Evolutionary conservation across 2,113 vertebrate genomes (phyloP).

Genomic region (Aleadryas rufinucha): DNA sequence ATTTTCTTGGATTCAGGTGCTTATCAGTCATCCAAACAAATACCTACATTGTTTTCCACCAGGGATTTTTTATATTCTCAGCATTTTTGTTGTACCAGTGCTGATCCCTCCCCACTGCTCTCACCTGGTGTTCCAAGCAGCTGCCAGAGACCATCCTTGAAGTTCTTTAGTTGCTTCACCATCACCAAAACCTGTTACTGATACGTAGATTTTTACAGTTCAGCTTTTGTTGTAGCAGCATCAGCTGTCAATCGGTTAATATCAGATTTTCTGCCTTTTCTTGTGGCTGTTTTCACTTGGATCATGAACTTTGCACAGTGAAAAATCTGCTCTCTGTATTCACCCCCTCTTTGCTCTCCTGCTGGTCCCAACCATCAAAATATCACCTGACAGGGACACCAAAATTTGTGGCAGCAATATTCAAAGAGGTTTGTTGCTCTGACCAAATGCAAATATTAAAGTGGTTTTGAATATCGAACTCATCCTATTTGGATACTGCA

Average conservation of each 20-base stretch:
- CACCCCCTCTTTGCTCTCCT: background rate
- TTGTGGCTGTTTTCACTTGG: background rate
- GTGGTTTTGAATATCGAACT: background rate
- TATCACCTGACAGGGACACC: background rate
- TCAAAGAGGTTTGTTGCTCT: background rate
- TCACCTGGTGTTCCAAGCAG: background rate
- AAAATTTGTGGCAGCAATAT: background rate
- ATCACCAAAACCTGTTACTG: background rate
- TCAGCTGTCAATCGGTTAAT: background rate
- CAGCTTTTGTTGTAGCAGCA: background rate
- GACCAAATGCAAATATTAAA: background rate
- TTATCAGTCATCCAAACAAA: background rate
- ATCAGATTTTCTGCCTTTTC: background rate
- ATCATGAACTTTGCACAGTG: background rate
- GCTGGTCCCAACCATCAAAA: background rate
- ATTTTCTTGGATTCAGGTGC: background rate
- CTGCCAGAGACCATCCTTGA: background rate
- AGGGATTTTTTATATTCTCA: background rate
- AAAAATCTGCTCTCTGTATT: background rate
- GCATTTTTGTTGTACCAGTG: background rate
- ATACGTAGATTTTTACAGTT: accelerated
- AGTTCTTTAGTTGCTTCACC: background rate
- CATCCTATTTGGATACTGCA: background rate
- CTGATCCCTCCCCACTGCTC: background rate
- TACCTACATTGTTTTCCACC: background rate